phyloP scores from a whole-genome alignment of 1,140 invertebrate species.

The Leptestheria dahalacensis region DNA sequence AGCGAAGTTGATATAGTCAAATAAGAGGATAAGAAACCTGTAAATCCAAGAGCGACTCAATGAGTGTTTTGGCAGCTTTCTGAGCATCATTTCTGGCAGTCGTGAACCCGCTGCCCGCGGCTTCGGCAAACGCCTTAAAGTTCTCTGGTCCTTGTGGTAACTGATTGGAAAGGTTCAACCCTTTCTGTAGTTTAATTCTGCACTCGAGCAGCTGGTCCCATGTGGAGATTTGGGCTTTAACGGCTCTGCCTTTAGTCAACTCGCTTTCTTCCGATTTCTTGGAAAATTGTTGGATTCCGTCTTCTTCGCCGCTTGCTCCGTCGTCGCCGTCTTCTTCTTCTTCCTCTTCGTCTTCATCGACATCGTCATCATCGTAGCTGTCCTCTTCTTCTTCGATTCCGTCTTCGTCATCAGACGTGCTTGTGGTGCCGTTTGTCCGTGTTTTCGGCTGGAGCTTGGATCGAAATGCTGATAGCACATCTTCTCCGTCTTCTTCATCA shows the following conservation, averaged over 20 bases:
- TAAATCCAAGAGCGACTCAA: conserved; percentile 33
- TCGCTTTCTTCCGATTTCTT: background rate
- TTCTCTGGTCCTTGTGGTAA: conserved; percentile 5
- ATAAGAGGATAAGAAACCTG: conserved; percentile 33
- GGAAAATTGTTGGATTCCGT: conserved; percentile 1
- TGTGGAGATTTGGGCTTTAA: conserved; percentile 18
- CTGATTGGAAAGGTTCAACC: background rate
- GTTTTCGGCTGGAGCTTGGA: too few relatives aligned
- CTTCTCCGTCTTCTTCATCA: conserved; percentile 17
- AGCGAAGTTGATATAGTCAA: too few relatives aligned
- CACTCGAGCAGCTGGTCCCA: conserved; percentile 11
- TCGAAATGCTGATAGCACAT: too few relatives aligned
- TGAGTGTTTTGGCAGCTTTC: conserved; percentile 59
- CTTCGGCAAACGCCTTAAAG: conserved; percentile 53
- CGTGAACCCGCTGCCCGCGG: conserved; percentile 68
- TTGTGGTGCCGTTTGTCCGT: too few relatives aligned
- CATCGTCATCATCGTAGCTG: conserved; percentile 21
- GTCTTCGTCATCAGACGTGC: conserved; percentile 21
- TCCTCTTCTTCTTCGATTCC: conserved; percentile 22
- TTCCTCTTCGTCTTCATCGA: conserved; percentile 21
- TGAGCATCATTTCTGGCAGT: conserved; percentile 54
- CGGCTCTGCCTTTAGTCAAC: conserved; percentile 17
- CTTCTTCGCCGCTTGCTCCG: conserved; percentile 9
- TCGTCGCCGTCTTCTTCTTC: conserved; percentile 18
- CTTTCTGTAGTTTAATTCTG: conserved; percentile 15